Evolutionary conservation across 1,140 invertebrate genomes (phyloP).

Genomic region (silkworm (Bombyx mori)): DNA sequence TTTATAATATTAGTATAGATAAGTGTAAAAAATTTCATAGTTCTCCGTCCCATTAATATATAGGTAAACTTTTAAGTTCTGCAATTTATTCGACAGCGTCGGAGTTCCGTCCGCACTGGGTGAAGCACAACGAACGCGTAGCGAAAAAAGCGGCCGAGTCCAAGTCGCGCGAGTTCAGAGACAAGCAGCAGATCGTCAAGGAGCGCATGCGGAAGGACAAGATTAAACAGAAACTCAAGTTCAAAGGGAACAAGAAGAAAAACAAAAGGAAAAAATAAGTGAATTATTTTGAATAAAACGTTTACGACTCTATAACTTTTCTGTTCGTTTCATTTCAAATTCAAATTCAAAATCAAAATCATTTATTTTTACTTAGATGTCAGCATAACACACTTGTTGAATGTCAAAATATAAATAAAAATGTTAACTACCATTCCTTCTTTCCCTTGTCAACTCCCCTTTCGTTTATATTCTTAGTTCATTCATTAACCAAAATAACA

Average conservation of each 20-base stretch:
- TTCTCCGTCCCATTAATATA: no score
- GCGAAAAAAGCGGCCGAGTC: conserved; percentile 51
- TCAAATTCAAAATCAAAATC: neutral
- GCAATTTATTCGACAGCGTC: conserved; percentile 35
- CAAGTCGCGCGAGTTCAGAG: conserved; percentile 47
- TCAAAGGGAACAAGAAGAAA: conserved; percentile 42
- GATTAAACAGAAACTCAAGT: conserved; percentile 56
- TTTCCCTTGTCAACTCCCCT: no score
- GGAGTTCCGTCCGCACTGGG: conserved; percentile 67
- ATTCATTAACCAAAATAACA: no score
- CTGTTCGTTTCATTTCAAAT: neutral
- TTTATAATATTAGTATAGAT: no score
- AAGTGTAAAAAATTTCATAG: no score
- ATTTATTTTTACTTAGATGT: no score
- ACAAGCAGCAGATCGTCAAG: conserved; percentile 68
- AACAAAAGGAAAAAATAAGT: conserved; percentile 34
- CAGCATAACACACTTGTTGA: no score
- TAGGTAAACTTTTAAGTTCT: no score
- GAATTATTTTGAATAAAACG: conserved; percentile 3
- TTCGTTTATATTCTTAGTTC: no score
- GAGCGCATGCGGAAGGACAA: conserved; percentile 64
- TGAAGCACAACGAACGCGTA: conserved; percentile 65
- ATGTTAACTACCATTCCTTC: no score
- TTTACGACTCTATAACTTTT: neutral
- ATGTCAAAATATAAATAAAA: neutral